Conservation (phyloP, 2,888 invertebrate species). For the Amaurobius ferox region DNA sequence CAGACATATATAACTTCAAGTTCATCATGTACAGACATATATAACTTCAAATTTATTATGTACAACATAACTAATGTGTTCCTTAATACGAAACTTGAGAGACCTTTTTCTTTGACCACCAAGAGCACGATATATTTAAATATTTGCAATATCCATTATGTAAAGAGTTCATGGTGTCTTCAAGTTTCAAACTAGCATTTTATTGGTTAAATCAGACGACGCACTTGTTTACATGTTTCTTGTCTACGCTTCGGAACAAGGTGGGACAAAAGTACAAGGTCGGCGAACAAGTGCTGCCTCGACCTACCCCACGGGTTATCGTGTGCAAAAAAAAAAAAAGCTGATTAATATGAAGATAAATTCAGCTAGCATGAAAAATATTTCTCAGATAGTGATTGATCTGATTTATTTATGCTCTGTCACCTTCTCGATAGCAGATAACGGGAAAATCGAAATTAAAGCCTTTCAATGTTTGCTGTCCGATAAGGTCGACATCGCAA, state of each 20-base stretch:
- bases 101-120: no score
- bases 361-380: neutral
- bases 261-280: constrained; percentile 66
- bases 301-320: constrained; percentile 38
- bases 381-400: constrained; percentile 2
- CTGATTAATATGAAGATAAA: constrained; percentile 13
- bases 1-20: no score
- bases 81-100: no score
- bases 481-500: constrained; percentile 30
- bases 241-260: constrained; percentile 37
- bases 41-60: no score
- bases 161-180: no score
- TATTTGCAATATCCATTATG: no score
- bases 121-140: no score
- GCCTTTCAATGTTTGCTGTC: neutral
- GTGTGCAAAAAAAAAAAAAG: constrained; percentile 28
- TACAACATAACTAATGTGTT: no score
- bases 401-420: constrained; percentile 57
- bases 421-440: constrained; percentile 32
- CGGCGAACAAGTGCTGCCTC: constrained; percentile 36
- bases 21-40: no score
- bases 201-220: neutral
- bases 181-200: no score
- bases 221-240: constrained; percentile 34
- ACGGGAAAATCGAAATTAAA: constrained; percentile 53